phyloP scores from a whole-genome alignment of 2,113 vertebrate genomes.

The Psettodes erumei region DNA sequence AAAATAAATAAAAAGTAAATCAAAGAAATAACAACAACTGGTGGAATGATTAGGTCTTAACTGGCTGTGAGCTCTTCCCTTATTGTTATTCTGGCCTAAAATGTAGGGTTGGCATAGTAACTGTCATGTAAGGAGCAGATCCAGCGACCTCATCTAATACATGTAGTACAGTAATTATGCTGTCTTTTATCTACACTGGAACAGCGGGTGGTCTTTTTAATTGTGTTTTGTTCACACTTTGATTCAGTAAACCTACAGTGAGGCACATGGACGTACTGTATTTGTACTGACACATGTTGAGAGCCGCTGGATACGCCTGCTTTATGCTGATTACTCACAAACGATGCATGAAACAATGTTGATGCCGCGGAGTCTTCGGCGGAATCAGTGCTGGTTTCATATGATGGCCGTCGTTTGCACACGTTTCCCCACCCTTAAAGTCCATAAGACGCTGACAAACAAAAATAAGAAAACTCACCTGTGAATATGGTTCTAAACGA shows the following conservation, averaged over 20 bases:
- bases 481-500: too few relatives aligned
- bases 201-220: conserved; percentile 47
- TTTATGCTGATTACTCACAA: not conserved
- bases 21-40: too few relatives aligned
- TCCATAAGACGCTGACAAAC: not conserved
- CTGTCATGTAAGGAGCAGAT: conserved; percentile 15
- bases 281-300: conserved; percentile 2
- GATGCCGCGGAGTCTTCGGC: not conserved
- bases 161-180: conserved; percentile 21
- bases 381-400: not conserved
- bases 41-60: conserved; percentile 34
- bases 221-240: conserved; percentile 33
- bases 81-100: conserved; percentile 43
- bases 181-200: conserved; percentile 37
- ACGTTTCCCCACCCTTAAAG: not conserved
- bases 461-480: not conserved
- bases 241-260: conserved; percentile 7
- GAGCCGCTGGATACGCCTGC: not conserved
- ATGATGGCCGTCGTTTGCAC: not conserved
- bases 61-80: conserved; percentile 17
- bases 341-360: not conserved
- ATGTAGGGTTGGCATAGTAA: conserved; percentile 40
- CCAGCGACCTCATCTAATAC: conserved; percentile 20
- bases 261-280: conserved; percentile 3
- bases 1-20: too few relatives aligned